Base-by-base conservation (phyloP, 2,888 invertebrate genomes). In the Parnassius smintheus region DNA sequence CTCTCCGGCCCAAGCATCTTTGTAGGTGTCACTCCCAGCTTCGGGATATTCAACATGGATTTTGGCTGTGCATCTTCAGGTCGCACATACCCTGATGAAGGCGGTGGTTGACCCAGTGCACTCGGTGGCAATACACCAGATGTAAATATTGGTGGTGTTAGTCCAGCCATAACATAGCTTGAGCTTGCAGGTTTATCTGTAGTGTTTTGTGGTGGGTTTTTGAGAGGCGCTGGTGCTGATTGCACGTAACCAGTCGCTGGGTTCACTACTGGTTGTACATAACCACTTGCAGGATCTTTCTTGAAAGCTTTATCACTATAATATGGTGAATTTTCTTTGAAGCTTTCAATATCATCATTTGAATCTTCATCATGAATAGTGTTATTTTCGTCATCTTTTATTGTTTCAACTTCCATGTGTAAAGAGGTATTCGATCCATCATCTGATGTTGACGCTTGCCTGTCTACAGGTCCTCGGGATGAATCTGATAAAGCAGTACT, bases 401-500 rank as follows among this genome's bases (percentile, higher is more conserved):
- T 74, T 41, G 83, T 70, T 71, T 87, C 89, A 12, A 73, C 78
- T 75, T 88, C 90, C 59, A 88, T 74, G 64, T 80, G 82, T 58
- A 90, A 72, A 2, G 92, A 91, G 1, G 91, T 83, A 70, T 85
- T 80, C 1, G 91, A 91, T 55, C 86, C 82, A 49, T 88, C 87
- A 68, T 90, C 91, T 13, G 90, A 89, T 12, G 85, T 82, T 11
- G 89, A 89, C 11, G 77, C 76, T 68, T 88, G 90, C 67, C 87
- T 78, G n/a, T 88, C 89, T 2, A 85, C 73, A 4, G 81, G 76
- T 2, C 77, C 85, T 65, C 79, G 80, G 8, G 90, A 89, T 1
- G 79, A 80, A 50, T 91, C 86, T 8, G 91, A 91, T n/a, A 92
- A 66, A n/a, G 80, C 89, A 2, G 92, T 92, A 69, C 90, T 91